Conservation (phyloP, 2,888 invertebrate species). For the Acanthopleura granulata region DNA sequence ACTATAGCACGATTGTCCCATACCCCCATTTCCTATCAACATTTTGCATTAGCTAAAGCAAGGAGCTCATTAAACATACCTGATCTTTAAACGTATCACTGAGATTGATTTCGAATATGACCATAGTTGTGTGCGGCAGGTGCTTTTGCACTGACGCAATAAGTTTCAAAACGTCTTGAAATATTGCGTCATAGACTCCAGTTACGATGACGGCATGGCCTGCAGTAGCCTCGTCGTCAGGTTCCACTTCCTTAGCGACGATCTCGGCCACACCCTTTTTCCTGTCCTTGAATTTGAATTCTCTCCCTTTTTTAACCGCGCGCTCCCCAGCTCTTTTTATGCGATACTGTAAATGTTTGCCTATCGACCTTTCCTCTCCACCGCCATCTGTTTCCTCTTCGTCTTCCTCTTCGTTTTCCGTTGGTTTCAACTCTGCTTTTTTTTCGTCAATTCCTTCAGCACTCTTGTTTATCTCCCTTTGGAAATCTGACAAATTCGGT, state of each 20-base stretch:
- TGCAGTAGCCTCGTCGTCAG: conserved; percentile 14
- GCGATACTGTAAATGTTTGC: conserved; percentile 3
- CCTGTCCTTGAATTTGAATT: not conserved
- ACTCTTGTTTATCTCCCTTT: not conserved
- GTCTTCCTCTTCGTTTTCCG: not conserved
- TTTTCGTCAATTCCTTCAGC: not conserved
- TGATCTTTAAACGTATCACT: not conserved
- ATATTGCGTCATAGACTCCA: conserved; percentile 6
- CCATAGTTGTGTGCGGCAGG: not conserved
- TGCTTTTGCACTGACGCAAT: conserved; percentile 8
- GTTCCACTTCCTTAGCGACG: conserved; percentile 4
- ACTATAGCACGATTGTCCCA: no score
- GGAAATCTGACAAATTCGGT: not conserved
- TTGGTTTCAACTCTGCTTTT: not conserved
- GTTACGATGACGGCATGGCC: conserved; percentile 4
- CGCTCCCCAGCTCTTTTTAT: not conserved
- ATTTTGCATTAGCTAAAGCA: no score
- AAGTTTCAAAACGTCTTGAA: conserved; percentile 7
- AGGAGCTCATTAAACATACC: not conserved
- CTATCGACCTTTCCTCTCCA: not conserved
- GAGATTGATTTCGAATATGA: not conserved
- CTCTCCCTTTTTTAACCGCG: not conserved
- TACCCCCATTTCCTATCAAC: no score
- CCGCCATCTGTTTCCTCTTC: not conserved
- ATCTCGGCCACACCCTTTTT: not conserved